These are phyloP conservation scores for Chionodraco myersi DNA, from an alignment of 2,113 vertebrate species.

Conservation along the genomic window DNA sequence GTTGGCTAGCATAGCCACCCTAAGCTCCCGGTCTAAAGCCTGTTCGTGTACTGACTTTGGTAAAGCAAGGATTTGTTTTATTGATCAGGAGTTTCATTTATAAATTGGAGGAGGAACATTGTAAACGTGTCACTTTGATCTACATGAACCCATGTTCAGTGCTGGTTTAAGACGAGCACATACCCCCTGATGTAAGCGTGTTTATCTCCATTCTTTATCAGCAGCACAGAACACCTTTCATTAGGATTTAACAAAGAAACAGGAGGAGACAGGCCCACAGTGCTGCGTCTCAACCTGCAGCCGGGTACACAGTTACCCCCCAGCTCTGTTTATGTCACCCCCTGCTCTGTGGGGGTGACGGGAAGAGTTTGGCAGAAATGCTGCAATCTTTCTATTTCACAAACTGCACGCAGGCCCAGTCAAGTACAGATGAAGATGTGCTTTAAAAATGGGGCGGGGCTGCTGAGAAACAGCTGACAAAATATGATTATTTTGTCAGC, in stretches of 20 bases:
- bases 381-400: neutral
- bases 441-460: constrained; percentile 9
- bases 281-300: constrained; percentile 61
- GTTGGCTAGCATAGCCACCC: no score
- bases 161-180: no score
- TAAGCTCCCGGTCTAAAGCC: neutral
- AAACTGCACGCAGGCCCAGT: constrained; percentile 34
- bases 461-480: constrained; percentile 8
- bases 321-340: neutral
- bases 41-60: neutral
- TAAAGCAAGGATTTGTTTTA: neutral
- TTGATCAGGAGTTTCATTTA: neutral
- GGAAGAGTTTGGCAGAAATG: constrained; percentile 17
- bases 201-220: neutral
- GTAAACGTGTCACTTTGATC: neutral
- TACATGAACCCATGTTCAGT: no score
- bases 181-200: no score
- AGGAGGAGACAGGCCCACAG: constrained; percentile 31
- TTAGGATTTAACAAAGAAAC: constrained; percentile 23
- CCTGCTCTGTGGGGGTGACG: constrained; percentile 1
- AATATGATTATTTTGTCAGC: no score
- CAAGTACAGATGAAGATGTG: constrained; percentile 12
- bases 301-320: neutral
- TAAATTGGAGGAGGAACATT: no score
- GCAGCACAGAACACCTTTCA: no score